Evolutionary conservation across 2,113 vertebrate species (phyloP).

Genomic region (Pituophis catenifer): DNA sequence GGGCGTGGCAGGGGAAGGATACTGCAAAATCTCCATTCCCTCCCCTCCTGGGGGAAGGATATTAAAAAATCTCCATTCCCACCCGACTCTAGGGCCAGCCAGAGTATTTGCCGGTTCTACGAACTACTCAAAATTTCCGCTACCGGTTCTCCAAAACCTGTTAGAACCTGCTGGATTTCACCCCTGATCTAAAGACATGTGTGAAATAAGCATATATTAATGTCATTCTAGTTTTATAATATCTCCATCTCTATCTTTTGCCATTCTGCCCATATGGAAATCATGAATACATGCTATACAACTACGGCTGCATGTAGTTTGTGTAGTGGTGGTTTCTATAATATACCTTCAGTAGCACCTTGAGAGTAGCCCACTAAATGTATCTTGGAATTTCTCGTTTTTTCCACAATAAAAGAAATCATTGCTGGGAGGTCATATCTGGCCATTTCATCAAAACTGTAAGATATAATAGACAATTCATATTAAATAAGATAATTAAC

Average conservation of each 20-base stretch:
- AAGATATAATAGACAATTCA: not conserved
- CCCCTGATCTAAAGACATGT: not conserved
- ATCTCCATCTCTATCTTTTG: not conserved
- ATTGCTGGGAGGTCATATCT: slow-evolving; percentile 86
- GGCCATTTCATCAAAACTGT: slow-evolving; percentile 86
- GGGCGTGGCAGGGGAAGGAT: too few species aligned
- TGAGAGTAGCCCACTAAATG: slow-evolving; percentile 90
- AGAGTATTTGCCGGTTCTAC: too few species aligned
- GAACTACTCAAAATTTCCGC: too few species aligned
- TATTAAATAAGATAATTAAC: not conserved
- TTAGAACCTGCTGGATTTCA: too few species aligned
- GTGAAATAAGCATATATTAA: not conserved
- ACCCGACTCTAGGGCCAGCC: too few species aligned
- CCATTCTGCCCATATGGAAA: not conserved
- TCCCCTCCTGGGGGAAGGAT: too few species aligned
- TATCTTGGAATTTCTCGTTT: slow-evolving; percentile 78
- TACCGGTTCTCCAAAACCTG: too few species aligned
- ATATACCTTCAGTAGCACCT: slow-evolving; percentile 82
- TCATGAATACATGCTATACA: not conserved
- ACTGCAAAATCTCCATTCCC: too few species aligned
- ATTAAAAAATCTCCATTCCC: too few species aligned
- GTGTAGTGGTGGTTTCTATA: not conserved
- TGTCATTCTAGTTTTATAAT: not conserved
- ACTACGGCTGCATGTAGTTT: not conserved
- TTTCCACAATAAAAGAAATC: slow-evolving; percentile 82